These are phyloP conservation scores for Oostethus manadensis DNA, from an alignment of 2,113 vertebrate species.

Conservation along the genomic window DNA sequence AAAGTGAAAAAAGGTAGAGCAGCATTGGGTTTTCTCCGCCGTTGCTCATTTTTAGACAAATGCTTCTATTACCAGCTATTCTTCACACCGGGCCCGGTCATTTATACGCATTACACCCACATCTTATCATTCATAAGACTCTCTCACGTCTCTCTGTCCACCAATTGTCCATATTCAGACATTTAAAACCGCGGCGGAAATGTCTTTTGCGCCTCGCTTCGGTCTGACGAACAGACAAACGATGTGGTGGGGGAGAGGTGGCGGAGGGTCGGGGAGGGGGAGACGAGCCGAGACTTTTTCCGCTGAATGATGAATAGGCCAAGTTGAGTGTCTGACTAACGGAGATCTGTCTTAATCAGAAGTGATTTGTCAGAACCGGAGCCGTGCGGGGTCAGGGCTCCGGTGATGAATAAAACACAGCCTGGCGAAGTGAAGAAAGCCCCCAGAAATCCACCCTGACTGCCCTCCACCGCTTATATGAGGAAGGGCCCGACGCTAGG, in stretches of 20 bases:
- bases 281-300: constrained; percentile 83
- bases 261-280: constrained; percentile 62
- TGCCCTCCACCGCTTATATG: constrained; percentile 73
- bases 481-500: constrained; percentile 18
- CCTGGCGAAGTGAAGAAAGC: constrained; percentile 87
- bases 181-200: constrained; percentile 74
- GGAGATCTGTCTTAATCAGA: constrained; percentile 99
- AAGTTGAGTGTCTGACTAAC: constrained; percentile 98
- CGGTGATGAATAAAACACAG: constrained; percentile 97
- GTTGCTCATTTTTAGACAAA: constrained; percentile 64
- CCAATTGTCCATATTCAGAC: constrained; percentile 77
- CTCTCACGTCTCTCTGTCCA: constrained; percentile 71
- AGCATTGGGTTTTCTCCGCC: constrained; percentile 69
- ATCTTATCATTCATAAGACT: constrained; percentile 82
- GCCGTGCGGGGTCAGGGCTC: constrained; percentile 92
- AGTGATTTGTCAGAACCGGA: constrained; percentile 99
- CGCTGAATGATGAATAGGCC: constrained; percentile 95
- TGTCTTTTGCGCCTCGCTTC: constrained; percentile 62
- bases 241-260: constrained; percentile 64
- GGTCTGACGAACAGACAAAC: constrained; percentile 69
- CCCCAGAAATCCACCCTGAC: constrained; percentile 90
- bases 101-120: constrained; percentile 81
- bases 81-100: constrained; percentile 70
- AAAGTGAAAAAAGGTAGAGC: constrained; percentile 48
- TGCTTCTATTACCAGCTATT: constrained; percentile 68